Base-by-base conservation (phyloP, 2,797 vertebrate genomes). In the Perodicticus potto region DNA sequence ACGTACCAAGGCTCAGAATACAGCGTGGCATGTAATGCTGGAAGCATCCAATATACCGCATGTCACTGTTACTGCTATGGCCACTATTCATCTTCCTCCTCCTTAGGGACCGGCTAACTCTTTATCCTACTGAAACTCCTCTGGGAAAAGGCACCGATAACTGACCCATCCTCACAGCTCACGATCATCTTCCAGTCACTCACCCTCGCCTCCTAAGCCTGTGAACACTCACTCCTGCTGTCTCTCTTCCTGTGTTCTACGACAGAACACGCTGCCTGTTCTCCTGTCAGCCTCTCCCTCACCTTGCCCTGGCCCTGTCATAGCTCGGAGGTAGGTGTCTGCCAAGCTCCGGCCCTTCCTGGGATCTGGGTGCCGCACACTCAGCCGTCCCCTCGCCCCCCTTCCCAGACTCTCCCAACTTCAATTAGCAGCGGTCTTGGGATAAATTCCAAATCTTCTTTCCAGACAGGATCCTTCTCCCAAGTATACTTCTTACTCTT, bases 1-100 rank as follows among this genome's bases (percentile, higher is more conserved):
- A 27, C 1, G 2, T 13, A 74, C 22, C 40, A 69, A 43, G n/a
- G 9, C 69, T 59, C 20, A 14, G 43, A 84, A 67, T 13, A 22
- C 20, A 59, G 19, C 63, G 29, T 72, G n/a, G 22, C 61, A 73
- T 29, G 23, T 37, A 40, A 87, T 5, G 2, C 3, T 61, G 22
- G 27, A 55, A 73, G 16, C n/a, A 40, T 13, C 29, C 6, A 43
- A 57, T 1, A 43, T 0, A 29, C 59, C 2, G 43, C 0, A 7
- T 0, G 1, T 59, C 73, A 82, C 32, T 59, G n/a, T 61, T 76
- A 83, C 22, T n/a, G 29, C 22, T 34, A 3, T 2, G 53, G 17
- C 8, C 25, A 17, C 3, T 34, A 2, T 3, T 83, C 45, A 10
- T 78, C 59, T 32, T 63, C 34, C 45, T 85, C 43, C 25, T 57